Evolutionary conservation across 2,888 invertebrate species (phyloP).

Genomic region (Sesia bembeciformis): DNA sequence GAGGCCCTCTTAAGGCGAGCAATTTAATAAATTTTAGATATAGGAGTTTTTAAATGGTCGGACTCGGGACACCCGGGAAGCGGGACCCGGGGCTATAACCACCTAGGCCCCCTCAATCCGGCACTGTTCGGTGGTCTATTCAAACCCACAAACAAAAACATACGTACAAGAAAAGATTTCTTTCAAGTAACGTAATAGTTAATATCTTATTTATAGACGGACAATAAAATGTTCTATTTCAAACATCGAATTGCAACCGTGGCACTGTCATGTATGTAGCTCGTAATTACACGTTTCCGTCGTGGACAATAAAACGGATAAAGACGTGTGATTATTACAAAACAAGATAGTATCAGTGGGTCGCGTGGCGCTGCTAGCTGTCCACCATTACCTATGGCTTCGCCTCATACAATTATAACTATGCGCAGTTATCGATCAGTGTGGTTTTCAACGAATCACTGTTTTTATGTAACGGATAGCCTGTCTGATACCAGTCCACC

Average conservation of each 20-base stretch:
- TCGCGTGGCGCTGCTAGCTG: slow-evolving; percentile 21
- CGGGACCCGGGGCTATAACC: no score
- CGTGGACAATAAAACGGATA: slow-evolving; percentile 34
- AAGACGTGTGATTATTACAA: slow-evolving; percentile 25
- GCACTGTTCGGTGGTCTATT: no score
- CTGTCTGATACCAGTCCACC: no score
- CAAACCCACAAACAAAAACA: not conserved
- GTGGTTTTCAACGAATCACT: slow-evolving; percentile 3
- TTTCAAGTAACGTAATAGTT: not conserved
- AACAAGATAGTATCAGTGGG: slow-evolving; percentile 37
- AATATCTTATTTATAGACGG: not conserved
- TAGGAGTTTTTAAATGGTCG: no score
- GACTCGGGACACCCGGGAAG: no score
- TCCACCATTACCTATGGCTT: slow-evolving; percentile 50
- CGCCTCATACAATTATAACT: slow-evolving; percentile 44
- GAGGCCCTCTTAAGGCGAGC: no score
- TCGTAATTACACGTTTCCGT: not conserved
- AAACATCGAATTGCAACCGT: no score
- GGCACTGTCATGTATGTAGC: no score
- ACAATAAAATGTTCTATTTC: not conserved
- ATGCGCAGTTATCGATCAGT: slow-evolving; percentile 38
- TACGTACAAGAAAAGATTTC: not conserved
- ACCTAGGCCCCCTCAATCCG: no score
- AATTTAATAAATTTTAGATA: no score
- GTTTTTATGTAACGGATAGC: not conserved